Evolutionary conservation across 2,113 vertebrate species (phyloP), one percentile per base, ranked within the genome.

Genomic region (Xiphophorus couchianus): DNA sequence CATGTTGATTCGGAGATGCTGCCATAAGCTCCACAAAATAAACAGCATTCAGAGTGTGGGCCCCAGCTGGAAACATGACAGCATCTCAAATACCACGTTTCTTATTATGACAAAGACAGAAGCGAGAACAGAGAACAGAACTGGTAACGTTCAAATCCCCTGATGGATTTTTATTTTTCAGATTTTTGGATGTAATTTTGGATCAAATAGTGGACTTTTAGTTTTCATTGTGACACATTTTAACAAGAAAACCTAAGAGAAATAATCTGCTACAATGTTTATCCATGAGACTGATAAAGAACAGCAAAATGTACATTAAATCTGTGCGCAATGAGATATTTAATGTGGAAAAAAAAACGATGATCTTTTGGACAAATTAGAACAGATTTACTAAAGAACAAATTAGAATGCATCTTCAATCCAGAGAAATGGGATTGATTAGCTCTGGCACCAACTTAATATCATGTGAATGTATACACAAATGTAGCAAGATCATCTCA

Each of bases 1-100:
- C 89, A 79, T 88, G 87, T 90, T 85, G 86, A 91, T 91, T 90
- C 74, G 77, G 84, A 88, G 78, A 85, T 62, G 87, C 81, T 86
- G 83, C 88, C 86, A 88, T 85, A 90, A 89, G 89, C 89, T 92
- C 71, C 27, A 11, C 74, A 81, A 85, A 88, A 87, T 74, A 87
- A 91, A 90, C 88, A 84, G 73, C 82, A 80, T 76, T 74, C 69
- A 63, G 83, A 86, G 88, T 79, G 91, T 90, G 86, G 89, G 86
- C 86, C 89, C 72, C 60, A 69, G 74, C 88, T 91, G 89, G 88
- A 92, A 88, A 70, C 74, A 72, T 65, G 88, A 91, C 91, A 89
- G 81, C 80, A 44, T 61, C 87, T 81, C 77, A 74, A 82, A 82
- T 60, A 71, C 71, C 82, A 71, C 73, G 69, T 82, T 86, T 77